Evolutionary conservation across 2,888 invertebrate species (phyloP).

Genomic region (Caenorhabditis zanzibari): DNA sequence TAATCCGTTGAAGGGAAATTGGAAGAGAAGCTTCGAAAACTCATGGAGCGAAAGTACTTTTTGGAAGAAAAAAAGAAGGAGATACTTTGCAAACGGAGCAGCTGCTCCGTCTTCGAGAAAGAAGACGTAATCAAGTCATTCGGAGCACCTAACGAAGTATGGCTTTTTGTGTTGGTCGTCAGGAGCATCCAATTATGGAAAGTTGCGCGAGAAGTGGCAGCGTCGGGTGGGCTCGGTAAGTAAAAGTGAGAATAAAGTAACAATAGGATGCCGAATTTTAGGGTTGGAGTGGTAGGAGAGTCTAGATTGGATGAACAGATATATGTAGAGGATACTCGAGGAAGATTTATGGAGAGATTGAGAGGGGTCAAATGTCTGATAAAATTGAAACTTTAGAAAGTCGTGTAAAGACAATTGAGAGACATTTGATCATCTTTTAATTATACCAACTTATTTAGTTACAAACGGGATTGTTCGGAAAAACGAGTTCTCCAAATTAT

Average conservation of each 20-base stretch:
- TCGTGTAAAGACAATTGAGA: background rate
- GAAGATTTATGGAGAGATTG: slow-evolving; percentile 26
- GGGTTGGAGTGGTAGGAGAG: background rate
- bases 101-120: slow-evolving; percentile 25
- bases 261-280: slow-evolving; percentile 18
- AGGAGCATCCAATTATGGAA: slow-evolving; percentile 52
- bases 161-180: slow-evolving; percentile 44
- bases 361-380: slow-evolving; percentile 1
- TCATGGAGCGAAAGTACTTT: slow-evolving; percentile 56
- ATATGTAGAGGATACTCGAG: slow-evolving; percentile 24
- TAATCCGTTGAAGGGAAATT: slow-evolving; percentile 45
- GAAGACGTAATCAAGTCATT: slow-evolving; percentile 62
- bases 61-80: slow-evolving; percentile 20
- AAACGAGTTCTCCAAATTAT: no score
- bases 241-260: slow-evolving; percentile 8
- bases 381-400: background rate
- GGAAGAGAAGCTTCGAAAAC: slow-evolving; percentile 33
- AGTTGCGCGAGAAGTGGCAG: slow-evolving; percentile 21
- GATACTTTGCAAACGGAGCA: slow-evolving; percentile 21
- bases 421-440: background rate
- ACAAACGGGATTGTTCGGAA: no score
- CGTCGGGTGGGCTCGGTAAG: slow-evolving; percentile 6
- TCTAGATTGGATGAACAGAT: slow-evolving; percentile 33
- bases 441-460: no score
- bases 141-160: slow-evolving; percentile 63